Conservation (phyloP, 2,888 invertebrate genomes). For the Lasioglossum oenotherae region DNA sequence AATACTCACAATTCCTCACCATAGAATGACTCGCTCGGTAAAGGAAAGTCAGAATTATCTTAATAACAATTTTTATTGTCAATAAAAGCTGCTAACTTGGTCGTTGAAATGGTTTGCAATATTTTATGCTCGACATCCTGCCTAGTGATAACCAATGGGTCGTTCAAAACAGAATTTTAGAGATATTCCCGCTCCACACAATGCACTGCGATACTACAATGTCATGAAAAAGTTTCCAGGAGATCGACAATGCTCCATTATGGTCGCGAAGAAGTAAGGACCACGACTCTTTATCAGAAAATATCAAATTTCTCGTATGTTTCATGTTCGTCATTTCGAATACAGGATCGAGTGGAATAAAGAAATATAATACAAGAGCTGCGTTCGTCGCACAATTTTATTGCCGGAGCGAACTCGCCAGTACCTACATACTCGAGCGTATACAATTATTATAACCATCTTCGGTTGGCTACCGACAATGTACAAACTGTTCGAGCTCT, state of each 20-base stretch:
- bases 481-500: constrained; percentile 78
- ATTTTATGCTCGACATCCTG: not conserved
- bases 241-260: not conserved
- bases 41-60: not conserved
- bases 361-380: constrained; percentile 48
- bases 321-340: constrained; percentile 20
- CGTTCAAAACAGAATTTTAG: not conserved
- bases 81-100: not conserved
- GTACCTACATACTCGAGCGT: constrained; percentile 75
- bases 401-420: constrained; percentile 74
- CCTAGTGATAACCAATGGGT: not conserved
- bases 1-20: not conserved
- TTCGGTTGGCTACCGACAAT: constrained; percentile 78
- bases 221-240: not conserved
- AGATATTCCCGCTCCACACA: not conserved
- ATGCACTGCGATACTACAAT: not conserved
- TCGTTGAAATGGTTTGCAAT: not conserved
- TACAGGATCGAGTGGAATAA: constrained; percentile 48
- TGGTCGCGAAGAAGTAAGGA: not conserved
- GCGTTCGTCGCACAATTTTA: constrained; percentile 76
- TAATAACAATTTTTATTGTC: not conserved
- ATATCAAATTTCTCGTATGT: not conserved
- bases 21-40: not conserved
- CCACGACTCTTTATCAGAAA: not conserved
- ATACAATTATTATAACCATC: constrained; percentile 80